These are phyloP conservation scores for Tachyglossus aculeatus DNA, from an alignment of 2,797 vertebrate species.

Conservation along the genomic window DNA sequence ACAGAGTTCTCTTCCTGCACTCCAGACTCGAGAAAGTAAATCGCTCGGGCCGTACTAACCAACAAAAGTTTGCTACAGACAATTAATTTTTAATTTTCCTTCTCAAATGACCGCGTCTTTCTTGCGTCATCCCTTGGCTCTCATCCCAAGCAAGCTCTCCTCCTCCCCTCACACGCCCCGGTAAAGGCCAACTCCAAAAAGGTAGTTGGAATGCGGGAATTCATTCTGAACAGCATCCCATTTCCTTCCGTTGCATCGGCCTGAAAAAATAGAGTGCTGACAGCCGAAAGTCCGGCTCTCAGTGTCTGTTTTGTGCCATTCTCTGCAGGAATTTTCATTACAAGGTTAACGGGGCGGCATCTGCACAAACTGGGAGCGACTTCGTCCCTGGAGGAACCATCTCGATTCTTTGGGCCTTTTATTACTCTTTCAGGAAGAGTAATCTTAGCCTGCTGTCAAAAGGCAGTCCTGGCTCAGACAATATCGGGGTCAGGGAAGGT, in stretches of 20 bases:
- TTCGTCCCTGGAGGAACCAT: not conserved
- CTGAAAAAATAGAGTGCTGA: not conserved
- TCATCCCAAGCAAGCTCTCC: not conserved
- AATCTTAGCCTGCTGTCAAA: not conserved
- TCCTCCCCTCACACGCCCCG: not conserved
- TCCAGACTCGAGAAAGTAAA: no score
- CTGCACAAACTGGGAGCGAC: not conserved
- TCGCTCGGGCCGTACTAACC: no score
- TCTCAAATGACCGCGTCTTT: not conserved
- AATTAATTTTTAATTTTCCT: not conserved
- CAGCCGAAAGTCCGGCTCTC: not conserved
- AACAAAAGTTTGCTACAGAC: no score
- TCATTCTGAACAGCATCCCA: not conserved
- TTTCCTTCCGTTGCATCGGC: not conserved
- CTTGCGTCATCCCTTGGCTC: not conserved
- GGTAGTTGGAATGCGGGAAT: not conserved
- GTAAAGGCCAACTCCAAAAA: not conserved
- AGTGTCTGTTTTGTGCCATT: not conserved
- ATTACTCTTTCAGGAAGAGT: constrained; percentile 3
- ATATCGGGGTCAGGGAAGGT: not conserved
- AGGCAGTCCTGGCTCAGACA: not conserved
- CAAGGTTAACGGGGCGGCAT: not conserved
- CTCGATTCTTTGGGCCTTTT: not conserved
- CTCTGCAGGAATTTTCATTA: not conserved
- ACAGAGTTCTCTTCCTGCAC: no score